Base-by-base conservation (phyloP, 2,888 invertebrate species). In the Eledone cirrhosa region DNA sequence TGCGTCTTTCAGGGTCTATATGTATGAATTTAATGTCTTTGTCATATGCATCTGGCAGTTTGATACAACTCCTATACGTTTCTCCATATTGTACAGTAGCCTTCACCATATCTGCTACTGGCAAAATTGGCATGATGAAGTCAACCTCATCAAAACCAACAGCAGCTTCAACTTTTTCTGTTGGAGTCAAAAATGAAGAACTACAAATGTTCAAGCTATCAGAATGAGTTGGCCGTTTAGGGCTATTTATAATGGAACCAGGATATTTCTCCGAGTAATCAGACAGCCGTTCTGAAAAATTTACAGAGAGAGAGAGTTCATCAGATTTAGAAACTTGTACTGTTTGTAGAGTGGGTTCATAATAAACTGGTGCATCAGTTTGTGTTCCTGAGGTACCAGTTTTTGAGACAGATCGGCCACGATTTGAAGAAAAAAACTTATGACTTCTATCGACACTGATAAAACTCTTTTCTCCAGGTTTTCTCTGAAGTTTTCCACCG, bases 11-110 rank as follows among this genome's bases (percentile, higher is more conserved):
- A 41, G 81, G 83, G 78, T 88, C 88, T 29, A 79, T 85, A 78
- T 87, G 85, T 19, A 87, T 79, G 78, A 85, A 87, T 65, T 88
- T 87, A 14, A 85, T 81, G 31, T 85, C 84, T 33, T 85, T 84
- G 2, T 83, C 80, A 80, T 83, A 81, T 47, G 22, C 47, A 19
- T 48, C 48, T 24, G 27, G 22, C 24, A 47, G 14, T 1, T n/a
- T 24, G 29, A 76, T 27, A 22, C 27, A 16, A 11, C 29, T 76
- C 47, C 48, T 41, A 48, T 76, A 72, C 8, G 41, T 72, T n/a
- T 72, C 72, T 72, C 72, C 72, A 72, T n/a, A 72, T 19, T 72
- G 33, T 33, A 31, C 31, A 67, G 29, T 67, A 29, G 3, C 29
- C 8, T 11, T 8, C 19, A 19, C 3, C 27, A 31, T 27, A 19